Evolutionary conservation across 2,888 invertebrate species (phyloP).

Genomic region (Habroteleia sp.): DNA sequence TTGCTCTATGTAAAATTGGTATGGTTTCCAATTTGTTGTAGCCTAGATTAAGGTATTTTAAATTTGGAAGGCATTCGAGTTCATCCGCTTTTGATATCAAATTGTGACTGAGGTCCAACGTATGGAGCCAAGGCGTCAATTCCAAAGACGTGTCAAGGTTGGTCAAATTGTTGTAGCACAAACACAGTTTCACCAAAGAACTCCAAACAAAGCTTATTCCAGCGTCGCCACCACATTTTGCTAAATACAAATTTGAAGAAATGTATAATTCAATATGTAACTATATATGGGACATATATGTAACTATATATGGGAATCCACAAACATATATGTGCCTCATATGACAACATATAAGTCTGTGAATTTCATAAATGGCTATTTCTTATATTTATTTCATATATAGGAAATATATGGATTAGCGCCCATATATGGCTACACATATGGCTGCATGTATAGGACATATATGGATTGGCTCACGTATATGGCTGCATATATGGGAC

Average conservation of each 20-base stretch:
- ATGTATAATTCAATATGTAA: constrained; percentile 46
- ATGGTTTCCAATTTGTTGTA: constrained; percentile 84
- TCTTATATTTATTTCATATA: too few species aligned
- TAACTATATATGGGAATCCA: too few species aligned
- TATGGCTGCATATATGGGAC: too few species aligned
- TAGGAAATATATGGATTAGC: too few species aligned
- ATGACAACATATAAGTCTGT: too few species aligned
- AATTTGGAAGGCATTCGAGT: constrained; percentile 83
- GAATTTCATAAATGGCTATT: too few species aligned
- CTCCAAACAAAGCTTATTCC: constrained; percentile 85
- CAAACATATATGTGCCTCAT: too few species aligned
- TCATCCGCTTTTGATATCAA: constrained; percentile 82
- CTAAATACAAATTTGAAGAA: too few species aligned
- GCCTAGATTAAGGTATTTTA: constrained; percentile 85
- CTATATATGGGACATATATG: too few species aligned
- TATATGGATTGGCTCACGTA: too few species aligned
- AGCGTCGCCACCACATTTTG: constrained; percentile 84
- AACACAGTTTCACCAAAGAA: constrained; percentile 82
- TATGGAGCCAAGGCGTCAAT: constrained; percentile 84
- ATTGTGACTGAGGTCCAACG: constrained; percentile 86
- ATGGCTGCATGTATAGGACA: too few species aligned
- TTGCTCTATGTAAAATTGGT: constrained; percentile 83
- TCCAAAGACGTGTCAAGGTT: constrained; percentile 84
- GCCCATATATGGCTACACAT: too few species aligned
- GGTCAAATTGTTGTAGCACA: constrained; percentile 76